Percentiles rank a stretch among this genome's conserved stretches.
Evolutionary conservation across 1,140 invertebrate genomes (phyloP).

Genomic region (Periplaneta americana): DNA sequence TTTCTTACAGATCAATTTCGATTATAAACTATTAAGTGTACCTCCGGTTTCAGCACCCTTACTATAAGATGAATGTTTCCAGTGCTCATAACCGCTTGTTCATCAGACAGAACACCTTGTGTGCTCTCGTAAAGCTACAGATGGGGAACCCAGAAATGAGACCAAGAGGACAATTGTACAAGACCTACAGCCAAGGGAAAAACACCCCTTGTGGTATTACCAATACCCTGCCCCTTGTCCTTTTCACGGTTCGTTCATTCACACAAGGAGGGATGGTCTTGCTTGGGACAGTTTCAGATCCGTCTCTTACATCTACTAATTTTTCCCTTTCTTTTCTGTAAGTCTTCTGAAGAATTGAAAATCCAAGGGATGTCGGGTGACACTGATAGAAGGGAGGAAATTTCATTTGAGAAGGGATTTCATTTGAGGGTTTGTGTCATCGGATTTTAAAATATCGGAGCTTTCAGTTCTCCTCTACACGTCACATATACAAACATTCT

Average conservation of each 20-base stretch:
- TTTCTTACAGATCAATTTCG: too few relatives aligned
- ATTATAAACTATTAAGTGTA: too few relatives aligned
- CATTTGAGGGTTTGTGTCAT: background rate
- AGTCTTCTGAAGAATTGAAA: background rate
- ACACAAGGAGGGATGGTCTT: background rate
- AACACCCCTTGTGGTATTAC: background rate
- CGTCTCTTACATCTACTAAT: background rate
- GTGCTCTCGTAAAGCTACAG: background rate
- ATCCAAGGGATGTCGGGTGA: background rate
- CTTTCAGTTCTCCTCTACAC: background rate
- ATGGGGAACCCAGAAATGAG: conserved; percentile 12
- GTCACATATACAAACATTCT: background rate
- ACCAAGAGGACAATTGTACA: background rate
- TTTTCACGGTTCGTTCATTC: conserved; percentile 11
- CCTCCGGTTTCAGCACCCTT: too few relatives aligned
- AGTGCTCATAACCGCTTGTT: too few relatives aligned
- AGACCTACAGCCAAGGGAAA: background rate
- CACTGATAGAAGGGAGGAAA: background rate
- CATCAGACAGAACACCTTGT: background rate
- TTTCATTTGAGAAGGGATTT: background rate
- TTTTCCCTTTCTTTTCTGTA: background rate
- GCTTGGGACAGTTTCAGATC: background rate
- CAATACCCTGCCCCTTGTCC: conserved; percentile 10
- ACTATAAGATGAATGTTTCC: too few relatives aligned
- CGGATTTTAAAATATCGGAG: background rate